Evolutionary conservation across 1,140 invertebrate genomes (phyloP), one percentile per base, ranked within the genome.

Genomic region (Drosophila tsacasi): DNA sequence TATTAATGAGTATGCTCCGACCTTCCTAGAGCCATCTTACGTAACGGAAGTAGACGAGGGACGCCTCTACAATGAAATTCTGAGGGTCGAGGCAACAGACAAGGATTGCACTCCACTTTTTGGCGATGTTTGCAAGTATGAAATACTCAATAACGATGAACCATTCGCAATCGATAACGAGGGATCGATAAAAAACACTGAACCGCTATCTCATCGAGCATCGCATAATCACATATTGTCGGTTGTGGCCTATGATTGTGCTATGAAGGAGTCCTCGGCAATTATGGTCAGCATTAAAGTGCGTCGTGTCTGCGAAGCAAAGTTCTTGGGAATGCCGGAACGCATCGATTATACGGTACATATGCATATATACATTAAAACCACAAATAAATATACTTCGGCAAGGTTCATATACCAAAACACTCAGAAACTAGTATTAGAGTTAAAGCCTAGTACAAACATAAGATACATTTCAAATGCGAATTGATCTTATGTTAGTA

Each of bases 221-320:
- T 97, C 97, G 2, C 98, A 98, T 93, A 99, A 99, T 93, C 98
- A 99, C 93, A 99, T 99, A 74, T 94, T 99, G n/a, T 97, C 96
- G 15, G 97, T 99, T 37, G 97, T 98, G n/a, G 98, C 98, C 0
- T 98, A 97, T 91, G 98, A 99, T 92, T 99, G 98, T 91, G 98
- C 97, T 17, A 98, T 98, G 96, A 97, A 97, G 91, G 95, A 96
- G 89, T 96, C 96, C 2, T 95, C 97, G 8, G 97, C 98, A 0
- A 97, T 98, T 3, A 97, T 99, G 95, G 97, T 99, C 73, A 99
- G 97, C 81, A 97, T 99, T 90, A 97, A 98, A 93, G 97, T 99
- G 19, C 79, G 89, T 6, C 87, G 92, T 1, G 89, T 93, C 9
- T 93, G 92, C 64, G 92, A 93, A 50, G 86, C 92, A 2, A 85